Evolutionary conservation across 1,140 invertebrate species (phyloP).

Genomic region (Forficula auricularia): DNA sequence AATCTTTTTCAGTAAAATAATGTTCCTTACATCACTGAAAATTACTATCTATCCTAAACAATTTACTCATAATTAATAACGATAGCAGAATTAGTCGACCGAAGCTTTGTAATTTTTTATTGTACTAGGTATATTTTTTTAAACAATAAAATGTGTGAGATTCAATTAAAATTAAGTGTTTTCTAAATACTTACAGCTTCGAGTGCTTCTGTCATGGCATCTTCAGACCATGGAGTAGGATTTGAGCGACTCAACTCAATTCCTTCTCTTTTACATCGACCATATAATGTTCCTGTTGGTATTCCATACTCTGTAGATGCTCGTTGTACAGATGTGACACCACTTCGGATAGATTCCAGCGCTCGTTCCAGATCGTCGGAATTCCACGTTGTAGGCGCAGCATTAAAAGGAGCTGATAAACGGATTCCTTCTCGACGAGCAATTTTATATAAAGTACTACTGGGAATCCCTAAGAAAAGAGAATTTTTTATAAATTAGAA

Average conservation of each 20-base stretch:
- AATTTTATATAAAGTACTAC: conserved; percentile 77
- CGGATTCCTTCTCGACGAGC: conserved; percentile 72
- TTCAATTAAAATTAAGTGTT: too few species aligned
- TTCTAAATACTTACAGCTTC: conserved; percentile 43
- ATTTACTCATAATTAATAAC: too few species aligned
- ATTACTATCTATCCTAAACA: too few species aligned
- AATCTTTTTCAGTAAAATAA: too few species aligned
- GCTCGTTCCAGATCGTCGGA: conserved; percentile 66
- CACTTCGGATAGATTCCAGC: conserved; percentile 61
- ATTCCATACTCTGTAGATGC: conserved; percentile 71
- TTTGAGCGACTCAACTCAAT: conserved; percentile 70
- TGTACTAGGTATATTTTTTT: too few species aligned
- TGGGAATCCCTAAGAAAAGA: conserved; percentile 45
- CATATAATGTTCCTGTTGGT: conserved; percentile 68
- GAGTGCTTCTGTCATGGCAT: conserved; percentile 72
- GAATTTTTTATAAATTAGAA: background rate
- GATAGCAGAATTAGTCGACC: too few species aligned
- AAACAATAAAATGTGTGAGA: too few species aligned
- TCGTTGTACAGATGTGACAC: conserved; percentile 66
- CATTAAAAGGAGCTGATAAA: conserved; percentile 70
- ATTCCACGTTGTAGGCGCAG: conserved; percentile 74
- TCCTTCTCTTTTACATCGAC: conserved; percentile 69
- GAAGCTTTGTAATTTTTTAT: too few species aligned
- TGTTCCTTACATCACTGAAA: too few species aligned
- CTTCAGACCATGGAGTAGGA: conserved; percentile 76